Conservation (phyloP, 2,113 vertebrate genomes). For the Aplodontia rufa region DNA sequence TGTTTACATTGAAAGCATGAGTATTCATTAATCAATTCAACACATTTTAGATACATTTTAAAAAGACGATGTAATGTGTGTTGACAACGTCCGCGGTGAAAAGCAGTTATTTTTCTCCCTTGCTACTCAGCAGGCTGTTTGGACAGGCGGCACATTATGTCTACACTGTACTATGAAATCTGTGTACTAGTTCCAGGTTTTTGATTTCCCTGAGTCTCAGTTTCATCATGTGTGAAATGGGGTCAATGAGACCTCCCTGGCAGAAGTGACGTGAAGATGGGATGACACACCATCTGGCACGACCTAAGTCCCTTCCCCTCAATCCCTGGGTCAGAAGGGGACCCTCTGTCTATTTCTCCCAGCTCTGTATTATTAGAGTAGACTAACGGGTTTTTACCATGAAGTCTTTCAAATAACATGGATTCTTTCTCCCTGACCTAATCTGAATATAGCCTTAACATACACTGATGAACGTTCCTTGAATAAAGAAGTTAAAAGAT, state of each 20-base stretch:
- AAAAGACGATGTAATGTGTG: constrained; percentile 52
- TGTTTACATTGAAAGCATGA: constrained; percentile 63
- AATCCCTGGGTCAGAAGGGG: not conserved
- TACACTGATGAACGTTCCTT: not conserved
- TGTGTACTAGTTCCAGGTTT: not conserved
- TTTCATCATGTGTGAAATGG: not conserved
- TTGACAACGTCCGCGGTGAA: constrained; percentile 55
- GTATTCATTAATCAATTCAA: constrained; percentile 68
- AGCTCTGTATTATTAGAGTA: not conserved
- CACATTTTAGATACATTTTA: constrained; percentile 69
- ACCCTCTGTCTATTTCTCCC: not conserved
- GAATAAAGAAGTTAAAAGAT: not conserved
- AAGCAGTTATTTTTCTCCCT: not conserved
- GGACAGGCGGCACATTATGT: not conserved
- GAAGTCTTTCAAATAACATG: not conserved
- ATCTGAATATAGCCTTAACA: not conserved
- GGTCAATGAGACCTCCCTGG: not conserved
- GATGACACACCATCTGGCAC: not conserved
- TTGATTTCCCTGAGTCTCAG: not conserved
- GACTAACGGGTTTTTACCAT: not conserved
- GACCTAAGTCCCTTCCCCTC: not conserved
- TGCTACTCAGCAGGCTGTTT: not conserved
- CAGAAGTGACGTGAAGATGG: not conserved
- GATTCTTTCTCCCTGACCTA: too few relatives aligned
- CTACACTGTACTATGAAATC: not conserved